These are phyloP conservation scores for Aviceda subcristata DNA, from an alignment of 2,113 vertebrate genomes.

Conservation along the genomic window DNA sequence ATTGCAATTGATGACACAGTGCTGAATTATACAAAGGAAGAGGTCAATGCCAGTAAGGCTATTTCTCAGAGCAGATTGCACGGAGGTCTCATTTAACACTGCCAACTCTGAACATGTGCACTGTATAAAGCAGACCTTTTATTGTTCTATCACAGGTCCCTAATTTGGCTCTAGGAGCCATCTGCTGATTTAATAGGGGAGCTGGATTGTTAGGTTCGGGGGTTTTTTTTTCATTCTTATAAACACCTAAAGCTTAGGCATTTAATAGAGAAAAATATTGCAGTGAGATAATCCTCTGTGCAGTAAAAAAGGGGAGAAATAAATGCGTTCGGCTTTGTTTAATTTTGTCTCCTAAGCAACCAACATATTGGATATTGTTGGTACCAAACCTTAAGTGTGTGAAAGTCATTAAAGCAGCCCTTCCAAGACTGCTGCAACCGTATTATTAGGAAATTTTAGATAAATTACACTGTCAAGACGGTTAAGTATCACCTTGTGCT, in stretches of 20 bases:
- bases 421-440: not conserved
- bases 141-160: conserved; percentile 30
- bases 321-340: conserved; percentile 24
- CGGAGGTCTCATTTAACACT: conserved; percentile 39
- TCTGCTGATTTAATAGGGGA: conserved; percentile 50
- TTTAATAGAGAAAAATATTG: conserved; percentile 50
- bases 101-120: conserved; percentile 10
- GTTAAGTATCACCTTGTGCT: conserved; percentile 53
- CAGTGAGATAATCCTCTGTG: conserved; percentile 7
- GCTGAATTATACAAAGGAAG: conserved; percentile 17
- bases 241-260: conserved; percentile 23
- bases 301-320: conserved; percentile 6
- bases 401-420: conserved; percentile 38
- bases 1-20: not conserved
- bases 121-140: conserved; percentile 26
- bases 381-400: conserved; percentile 25
- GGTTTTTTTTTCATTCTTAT: not conserved
- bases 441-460: conserved; percentile 57
- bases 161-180: conserved; percentile 53
- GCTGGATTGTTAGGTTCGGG: not conserved
- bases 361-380: conserved; percentile 5
- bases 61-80: conserved; percentile 1
- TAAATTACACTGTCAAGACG: conserved; percentile 49
- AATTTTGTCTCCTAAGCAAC: conserved; percentile 63
- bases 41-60: conserved; percentile 21